Evolutionary conservation across 2,797 vertebrate species (phyloP).

Genomic region (Channallabes apus): DNA sequence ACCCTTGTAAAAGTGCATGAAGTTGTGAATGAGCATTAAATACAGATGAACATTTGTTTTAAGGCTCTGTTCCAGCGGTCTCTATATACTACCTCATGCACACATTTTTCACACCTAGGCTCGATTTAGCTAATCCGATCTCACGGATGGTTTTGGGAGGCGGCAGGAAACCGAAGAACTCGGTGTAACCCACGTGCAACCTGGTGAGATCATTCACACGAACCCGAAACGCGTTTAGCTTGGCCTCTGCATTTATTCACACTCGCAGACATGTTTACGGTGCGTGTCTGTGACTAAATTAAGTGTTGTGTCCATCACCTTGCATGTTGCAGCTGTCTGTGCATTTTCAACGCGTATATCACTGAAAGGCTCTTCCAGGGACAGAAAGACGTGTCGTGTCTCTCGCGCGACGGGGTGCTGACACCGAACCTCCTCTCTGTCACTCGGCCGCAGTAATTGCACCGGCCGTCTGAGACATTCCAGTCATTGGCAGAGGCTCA

Average conservation of each 20-base stretch:
- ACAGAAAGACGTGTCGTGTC: not conserved
- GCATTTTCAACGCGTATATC: constrained; percentile 17
- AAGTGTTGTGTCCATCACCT: constrained; percentile 26
- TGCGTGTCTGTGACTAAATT: constrained; percentile 37
- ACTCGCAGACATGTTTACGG: constrained; percentile 22
- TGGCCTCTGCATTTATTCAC: not conserved
- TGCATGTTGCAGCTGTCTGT: constrained; percentile 22
- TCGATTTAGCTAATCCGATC: not conserved
- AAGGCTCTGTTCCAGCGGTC: not conserved
- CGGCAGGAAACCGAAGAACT: not conserved
- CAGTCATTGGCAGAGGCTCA: constrained; percentile 7
- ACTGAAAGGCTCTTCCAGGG: not conserved
- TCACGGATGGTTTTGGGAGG: not conserved
- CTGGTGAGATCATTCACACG: constrained; percentile 1
- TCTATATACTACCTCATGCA: not conserved
- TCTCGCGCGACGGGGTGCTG: constrained; percentile 25
- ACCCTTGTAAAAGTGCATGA: not conserved
- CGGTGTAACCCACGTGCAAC: not conserved
- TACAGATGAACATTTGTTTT: not conserved
- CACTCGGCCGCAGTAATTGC: constrained; percentile 28
- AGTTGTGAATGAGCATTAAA: not conserved
- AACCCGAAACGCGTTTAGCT: not conserved
- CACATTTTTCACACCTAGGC: not conserved
- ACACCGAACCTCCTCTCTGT: constrained; percentile 37
- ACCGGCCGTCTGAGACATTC: constrained; percentile 45